phyloP scores from a whole-genome alignment of 1,140 invertebrate species.

The Trichonephila clavipes region DNA sequence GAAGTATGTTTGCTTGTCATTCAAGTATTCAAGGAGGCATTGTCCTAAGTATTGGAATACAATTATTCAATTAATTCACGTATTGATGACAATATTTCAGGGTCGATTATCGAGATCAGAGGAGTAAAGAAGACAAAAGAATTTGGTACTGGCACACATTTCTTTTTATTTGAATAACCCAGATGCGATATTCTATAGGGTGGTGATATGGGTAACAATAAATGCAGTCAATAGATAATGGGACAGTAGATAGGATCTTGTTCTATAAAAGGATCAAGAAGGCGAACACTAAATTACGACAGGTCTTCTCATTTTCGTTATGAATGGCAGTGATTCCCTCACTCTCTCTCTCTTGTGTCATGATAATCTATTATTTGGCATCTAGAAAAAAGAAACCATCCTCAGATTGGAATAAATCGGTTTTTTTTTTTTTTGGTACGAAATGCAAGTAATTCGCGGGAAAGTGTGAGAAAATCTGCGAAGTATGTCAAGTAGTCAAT shows the following conservation, averaged over 20 bases:
- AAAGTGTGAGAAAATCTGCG: neutral
- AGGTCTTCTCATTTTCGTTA: slow-evolving; percentile 32
- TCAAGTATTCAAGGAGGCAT: too few relatives aligned
- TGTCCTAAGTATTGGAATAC: too few relatives aligned
- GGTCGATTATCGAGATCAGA: neutral
- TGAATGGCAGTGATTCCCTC: slow-evolving; percentile 17
- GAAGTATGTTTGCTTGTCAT: too few relatives aligned
- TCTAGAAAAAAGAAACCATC: neutral
- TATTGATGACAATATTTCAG: too few relatives aligned
- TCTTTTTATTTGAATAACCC: neutral
- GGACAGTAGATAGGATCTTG: neutral
- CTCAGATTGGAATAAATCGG: slow-evolving; percentile 5
- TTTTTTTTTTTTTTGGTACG: neutral
- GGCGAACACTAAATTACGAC: neutral
- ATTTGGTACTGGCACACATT: neutral
- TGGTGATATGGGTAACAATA: neutral
- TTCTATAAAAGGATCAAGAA: slow-evolving; percentile 33
- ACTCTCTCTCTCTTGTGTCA: neutral
- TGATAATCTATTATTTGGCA: slow-evolving; percentile 11
- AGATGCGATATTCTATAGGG: neutral
- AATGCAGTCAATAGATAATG: neutral
- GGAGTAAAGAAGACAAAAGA: neutral
- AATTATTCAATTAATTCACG: too few relatives aligned
- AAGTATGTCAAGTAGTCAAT: neutral
- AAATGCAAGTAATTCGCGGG: neutral